phyloP scores from a whole-genome alignment of 1,140 invertebrate genomes.

The Aphelenchoides avenae region DNA sequence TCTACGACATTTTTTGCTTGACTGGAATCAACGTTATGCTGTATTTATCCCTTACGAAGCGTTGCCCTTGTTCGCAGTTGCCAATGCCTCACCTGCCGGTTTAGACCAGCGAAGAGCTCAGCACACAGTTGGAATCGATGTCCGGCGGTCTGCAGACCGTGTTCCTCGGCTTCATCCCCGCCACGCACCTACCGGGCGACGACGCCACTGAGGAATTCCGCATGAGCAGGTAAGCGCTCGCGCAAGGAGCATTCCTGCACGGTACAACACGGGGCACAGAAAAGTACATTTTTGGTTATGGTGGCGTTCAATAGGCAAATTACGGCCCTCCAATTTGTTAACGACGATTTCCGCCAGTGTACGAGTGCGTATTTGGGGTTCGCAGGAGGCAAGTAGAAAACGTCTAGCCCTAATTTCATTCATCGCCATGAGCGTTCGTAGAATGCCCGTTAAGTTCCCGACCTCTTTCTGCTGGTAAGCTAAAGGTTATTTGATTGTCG shows the following conservation, averaged over 20 bases:
- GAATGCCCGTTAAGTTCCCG: too few species aligned
- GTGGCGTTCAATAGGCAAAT: background rate
- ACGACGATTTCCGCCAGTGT: background rate
- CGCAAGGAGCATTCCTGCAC: background rate
- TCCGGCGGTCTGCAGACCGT: too few species aligned
- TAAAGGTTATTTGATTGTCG: background rate
- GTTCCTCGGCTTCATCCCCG: too few species aligned
- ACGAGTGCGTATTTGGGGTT: background rate
- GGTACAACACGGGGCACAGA: background rate
- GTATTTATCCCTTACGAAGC: too few species aligned
- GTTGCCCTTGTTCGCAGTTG: too few species aligned
- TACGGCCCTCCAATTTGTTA: background rate
- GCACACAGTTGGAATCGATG: too few species aligned
- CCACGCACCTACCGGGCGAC: too few species aligned
- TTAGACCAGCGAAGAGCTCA: too few species aligned
- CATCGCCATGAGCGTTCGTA: background rate
- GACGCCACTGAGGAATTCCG: too few species aligned
- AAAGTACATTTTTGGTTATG: background rate
- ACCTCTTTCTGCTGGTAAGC: slow-evolving; percentile 2
- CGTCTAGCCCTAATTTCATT: slow-evolving; percentile 1
- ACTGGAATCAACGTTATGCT: too few species aligned
- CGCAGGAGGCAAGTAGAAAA: slow-evolving; percentile 8
- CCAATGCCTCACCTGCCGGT: too few species aligned
- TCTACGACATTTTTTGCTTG: too few species aligned
- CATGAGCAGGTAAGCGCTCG: background rate